Evolutionary conservation across 2,888 invertebrate species (phyloP).

Genomic region (Pseudococcus longispinus): DNA sequence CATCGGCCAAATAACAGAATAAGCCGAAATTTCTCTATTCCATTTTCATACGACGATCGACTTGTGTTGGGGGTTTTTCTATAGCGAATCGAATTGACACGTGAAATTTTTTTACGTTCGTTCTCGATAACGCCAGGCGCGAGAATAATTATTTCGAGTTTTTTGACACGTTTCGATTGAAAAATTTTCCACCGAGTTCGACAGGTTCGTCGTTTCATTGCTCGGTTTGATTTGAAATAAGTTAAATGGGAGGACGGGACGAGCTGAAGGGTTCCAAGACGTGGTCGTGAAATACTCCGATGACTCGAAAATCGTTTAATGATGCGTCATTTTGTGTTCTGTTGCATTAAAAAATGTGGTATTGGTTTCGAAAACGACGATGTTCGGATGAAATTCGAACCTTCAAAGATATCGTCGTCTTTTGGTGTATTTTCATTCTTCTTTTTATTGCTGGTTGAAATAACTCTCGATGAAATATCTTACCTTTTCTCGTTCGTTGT

Average conservation of each 20-base stretch:
- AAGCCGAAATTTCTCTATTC: neutral
- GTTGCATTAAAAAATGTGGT: neutral
- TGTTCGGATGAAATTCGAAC: neutral
- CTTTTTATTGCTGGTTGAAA: too few species aligned
- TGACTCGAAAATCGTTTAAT: neutral
- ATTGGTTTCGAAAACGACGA: neutral
- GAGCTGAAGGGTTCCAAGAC: neutral
- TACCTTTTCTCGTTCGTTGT: too few species aligned
- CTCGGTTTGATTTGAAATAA: neutral
- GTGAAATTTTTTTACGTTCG: neutral
- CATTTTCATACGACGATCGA: neutral
- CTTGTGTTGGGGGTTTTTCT: neutral
- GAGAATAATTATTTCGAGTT: neutral
- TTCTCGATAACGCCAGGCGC: neutral
- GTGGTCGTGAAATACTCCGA: neutral
- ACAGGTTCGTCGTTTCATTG: neutral
- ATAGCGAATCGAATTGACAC: neutral
- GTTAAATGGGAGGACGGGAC: too few species aligned
- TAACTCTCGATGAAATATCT: too few species aligned
- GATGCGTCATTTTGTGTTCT: neutral
- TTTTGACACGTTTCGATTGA: conserved; percentile 1
- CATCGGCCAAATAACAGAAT: neutral
- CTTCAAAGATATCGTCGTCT: too few species aligned
- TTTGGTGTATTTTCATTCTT: too few species aligned
- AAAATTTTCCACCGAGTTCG: neutral